Evolutionary conservation across 1,140 invertebrate genomes (phyloP).

Genomic region (Macrobrachium rosenbergii): DNA sequence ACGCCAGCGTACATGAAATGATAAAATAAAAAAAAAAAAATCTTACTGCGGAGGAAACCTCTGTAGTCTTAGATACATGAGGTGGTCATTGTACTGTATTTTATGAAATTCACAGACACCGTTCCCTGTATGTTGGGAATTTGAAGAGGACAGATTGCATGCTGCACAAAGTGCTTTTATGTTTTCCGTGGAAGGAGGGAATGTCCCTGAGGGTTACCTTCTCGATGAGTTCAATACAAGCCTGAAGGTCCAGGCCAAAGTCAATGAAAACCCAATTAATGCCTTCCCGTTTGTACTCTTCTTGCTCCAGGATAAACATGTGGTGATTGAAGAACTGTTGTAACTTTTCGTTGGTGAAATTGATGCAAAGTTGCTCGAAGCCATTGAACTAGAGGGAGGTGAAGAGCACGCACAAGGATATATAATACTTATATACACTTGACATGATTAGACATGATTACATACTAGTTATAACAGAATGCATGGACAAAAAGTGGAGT

Average conservation of each 20-base stretch:
- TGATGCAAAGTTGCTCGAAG: constrained; percentile 99
- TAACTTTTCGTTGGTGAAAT: constrained; percentile 97
- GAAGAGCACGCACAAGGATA: constrained; percentile 16
- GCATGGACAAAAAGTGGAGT: too few species aligned
- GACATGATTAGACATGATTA: too few species aligned
- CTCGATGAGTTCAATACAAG: constrained; percentile 97
- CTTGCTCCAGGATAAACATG: constrained; percentile 95
- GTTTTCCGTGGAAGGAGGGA: background rate
- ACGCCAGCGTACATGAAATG: too few species aligned
- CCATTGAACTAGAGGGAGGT: constrained; percentile 84
- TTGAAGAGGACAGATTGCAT: background rate
- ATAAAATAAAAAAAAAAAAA: too few species aligned
- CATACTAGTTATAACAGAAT: too few species aligned
- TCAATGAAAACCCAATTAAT: constrained; percentile 97
- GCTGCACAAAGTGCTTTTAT: background rate
- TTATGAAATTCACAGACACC: too few species aligned
- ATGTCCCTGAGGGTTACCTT: constrained; percentile 79
- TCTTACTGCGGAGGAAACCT: too few species aligned
- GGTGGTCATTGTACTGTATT: too few species aligned
- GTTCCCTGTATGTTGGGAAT: background rate
- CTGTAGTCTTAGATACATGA: background rate
- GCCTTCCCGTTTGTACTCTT: constrained; percentile 77
- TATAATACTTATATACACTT: too few species aligned
- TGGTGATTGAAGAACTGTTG: constrained; percentile 99
- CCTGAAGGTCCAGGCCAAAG: constrained; percentile 97